Evolutionary conservation across 1,140 invertebrate genomes (phyloP), one percentile per base, ranked within the genome.

Genomic region (Oryzaephilus surinamensis): DNA sequence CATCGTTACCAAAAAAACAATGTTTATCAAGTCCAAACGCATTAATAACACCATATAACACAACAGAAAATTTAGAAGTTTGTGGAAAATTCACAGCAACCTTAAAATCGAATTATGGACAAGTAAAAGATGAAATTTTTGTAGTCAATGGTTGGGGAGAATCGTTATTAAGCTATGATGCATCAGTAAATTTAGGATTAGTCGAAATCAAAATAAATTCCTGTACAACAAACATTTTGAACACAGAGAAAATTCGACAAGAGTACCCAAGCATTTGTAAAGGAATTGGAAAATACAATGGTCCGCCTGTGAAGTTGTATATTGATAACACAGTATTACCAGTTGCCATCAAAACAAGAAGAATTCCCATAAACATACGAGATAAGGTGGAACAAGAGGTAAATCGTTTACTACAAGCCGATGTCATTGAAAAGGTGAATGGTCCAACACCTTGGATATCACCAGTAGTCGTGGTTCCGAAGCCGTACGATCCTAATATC

Each of bases 401-500:
- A 8, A 14, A 33, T 8, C 20, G 38, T 33, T 21, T 33, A 8
- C 13, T 33, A 34, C n/a, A n/a, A n/a, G n/a, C n/a, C n/a, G n/a
- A n/a, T n/a, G n/a, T n/a, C n/a, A n/a, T n/a, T n/a, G n/a, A 10
- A 33, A 23, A 7, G 23, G 57, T 60, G 10, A 38, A 49, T 24
- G 48, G 47, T 4, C 50, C 54, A n/a, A 52, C 54, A 18, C 43
- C 46, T 10, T 64, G 59, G 58, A 45, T 63, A 14, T 61, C 59
- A 17, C 58, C 61, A 4, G 33, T 62, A 5, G 54, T 58, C 5
- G 46, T 52, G 6, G 45, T 56, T 6, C 19, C 52, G 1, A 63
- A 58, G 32, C 21, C 35, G 13, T 13, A 2, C 15, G 56, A 61
- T 30, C 26, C 45, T 23, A 46, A 35, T 4, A 46, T 49, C 16